Base-by-base conservation (phyloP, 37 sponge, comb jelly and placozoan species). In the Bolinopsis microptera region DNA sequence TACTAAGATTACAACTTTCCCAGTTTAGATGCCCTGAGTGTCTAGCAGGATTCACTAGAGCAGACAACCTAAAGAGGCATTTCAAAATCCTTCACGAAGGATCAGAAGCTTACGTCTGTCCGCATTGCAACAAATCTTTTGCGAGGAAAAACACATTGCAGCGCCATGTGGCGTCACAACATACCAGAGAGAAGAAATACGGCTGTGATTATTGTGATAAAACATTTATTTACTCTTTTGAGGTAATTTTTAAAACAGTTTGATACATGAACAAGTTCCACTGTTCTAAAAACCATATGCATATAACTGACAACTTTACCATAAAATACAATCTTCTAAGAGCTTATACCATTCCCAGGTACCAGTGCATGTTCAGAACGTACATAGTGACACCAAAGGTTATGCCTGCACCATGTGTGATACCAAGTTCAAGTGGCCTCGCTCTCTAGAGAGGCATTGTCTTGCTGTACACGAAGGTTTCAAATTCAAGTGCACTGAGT, bases 401-500 rank as follows among this genome's bases (percentile, higher is more conserved):
- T 86, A 86, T 26, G 38, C 32, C 30, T 86, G 90, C 31, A 24
- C 90, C 32, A 9, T 41, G 61, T 86, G 90, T 40, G 90, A 86
- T 39, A 40, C 36, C 26, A 86, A 86, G 48, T 86, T 86, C 90
- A 86, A 86, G 61, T 86, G 90, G 61, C 61, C 90, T 27, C 1
- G 90, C 2, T 86, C 90, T 3, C 61, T 86, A 24, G 90, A 86
- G 23, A 9, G 90, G 28, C 90, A 86, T 38, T 24, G 8, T 1
- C 35, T 86, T 24, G 32, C 90, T 24, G 90, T 86, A 5, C 90
- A 86, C 31, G 90, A 86, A 48, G 61, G 61, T 39, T 16, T 39
- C 90, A 86, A 86, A 27, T 86, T 41, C 61, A 86, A 86, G 28
- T 86, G 90, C 39, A 86, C 90, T 1, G 90, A 86, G 90, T 86